Evolutionary conservation across 2,888 invertebrate species (phyloP).

Genomic region (Phania funesta): DNA sequence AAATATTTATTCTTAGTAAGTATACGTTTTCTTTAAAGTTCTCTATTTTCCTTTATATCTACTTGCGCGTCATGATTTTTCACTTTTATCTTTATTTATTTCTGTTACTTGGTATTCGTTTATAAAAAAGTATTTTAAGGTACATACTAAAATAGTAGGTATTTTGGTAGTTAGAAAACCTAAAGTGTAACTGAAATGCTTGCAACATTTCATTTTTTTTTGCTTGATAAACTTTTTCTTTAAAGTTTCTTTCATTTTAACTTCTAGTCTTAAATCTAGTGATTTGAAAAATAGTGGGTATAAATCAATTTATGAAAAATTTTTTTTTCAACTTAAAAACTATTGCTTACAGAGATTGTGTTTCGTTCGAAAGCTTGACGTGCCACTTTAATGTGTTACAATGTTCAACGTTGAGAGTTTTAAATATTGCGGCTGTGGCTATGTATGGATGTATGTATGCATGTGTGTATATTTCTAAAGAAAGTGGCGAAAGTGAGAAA

Average conservation of each 20-base stretch:
- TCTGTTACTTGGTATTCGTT: slow-evolving; percentile 52
- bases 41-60: slow-evolving; percentile 45
- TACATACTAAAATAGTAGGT: slow-evolving; percentile 78
- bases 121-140: slow-evolving; percentile 73
- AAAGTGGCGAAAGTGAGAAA: background rate
- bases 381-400: background rate
- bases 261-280: slow-evolving; percentile 5
- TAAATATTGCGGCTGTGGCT: no score
- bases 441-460: background rate
- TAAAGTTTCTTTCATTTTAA: slow-evolving; percentile 1
- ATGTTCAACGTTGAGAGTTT: background rate
- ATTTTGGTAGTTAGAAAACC: slow-evolving; percentile 73
- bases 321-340: background rate
- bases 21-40: slow-evolving; percentile 20
- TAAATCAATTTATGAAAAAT: slow-evolving; percentile 40
- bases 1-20: background rate
- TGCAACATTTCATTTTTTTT: slow-evolving; percentile 54
- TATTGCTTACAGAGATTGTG: no score
- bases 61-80: slow-evolving; percentile 48
- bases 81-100: slow-evolving; percentile 10
- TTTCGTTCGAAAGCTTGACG: background rate
- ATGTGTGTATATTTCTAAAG: background rate
- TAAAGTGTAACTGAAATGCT: slow-evolving; percentile 49
- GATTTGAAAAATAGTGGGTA: slow-evolving; percentile 30
- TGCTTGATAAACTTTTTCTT: slow-evolving; percentile 8